Conservation (phyloP, 2,888 invertebrate genomes). For the Zaprionus obscuricornis region DNA sequence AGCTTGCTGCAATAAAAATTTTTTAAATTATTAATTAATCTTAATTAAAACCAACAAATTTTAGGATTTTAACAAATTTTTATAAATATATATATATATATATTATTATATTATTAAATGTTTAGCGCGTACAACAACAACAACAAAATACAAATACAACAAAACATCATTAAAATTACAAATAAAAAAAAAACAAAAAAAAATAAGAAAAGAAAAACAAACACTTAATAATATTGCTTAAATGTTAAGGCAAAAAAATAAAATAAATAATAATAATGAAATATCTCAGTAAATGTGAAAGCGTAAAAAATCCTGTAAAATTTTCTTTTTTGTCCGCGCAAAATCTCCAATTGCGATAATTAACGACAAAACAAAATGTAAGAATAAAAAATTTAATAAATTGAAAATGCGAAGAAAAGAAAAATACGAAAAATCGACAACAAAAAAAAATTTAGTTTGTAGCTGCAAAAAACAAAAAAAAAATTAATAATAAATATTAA, state of each 20-base stretch:
- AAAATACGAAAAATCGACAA: too few relatives aligned
- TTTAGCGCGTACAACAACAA: slow-evolving; percentile 66
- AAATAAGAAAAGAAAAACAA: slow-evolving; percentile 24
- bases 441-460: slow-evolving; percentile 43
- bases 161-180: slow-evolving; percentile 8
- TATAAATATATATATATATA: slow-evolving; percentile 45
- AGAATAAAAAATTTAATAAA: slow-evolving; percentile 37
- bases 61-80: slow-evolving; percentile 79
- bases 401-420: too few relatives aligned
- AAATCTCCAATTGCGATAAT: slow-evolving; percentile 66
- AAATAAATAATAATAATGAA: slow-evolving; percentile 34
- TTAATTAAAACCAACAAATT: slow-evolving; percentile 78
- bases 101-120: slow-evolving; percentile 66
- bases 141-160: slow-evolving; percentile 9
- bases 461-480: slow-evolving; percentile 47
- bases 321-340: slow-evolving; percentile 72
- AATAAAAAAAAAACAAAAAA: slow-evolving; percentile 22
- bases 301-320: slow-evolving; percentile 77
- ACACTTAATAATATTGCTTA: slow-evolving; percentile 47
- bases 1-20: slow-evolving; percentile 73
- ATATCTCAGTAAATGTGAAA: slow-evolving; percentile 79
- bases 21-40: slow-evolving; percentile 78
- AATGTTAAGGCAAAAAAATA: slow-evolving; percentile 63
- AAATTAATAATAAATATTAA: slow-evolving; percentile 32
- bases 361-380: slow-evolving; percentile 33